Percentiles rank a stretch among this genome's conserved stretches.
Evolutionary conservation across 2,888 invertebrate genomes (phyloP).

Genomic region (Catonia carolina): DNA sequence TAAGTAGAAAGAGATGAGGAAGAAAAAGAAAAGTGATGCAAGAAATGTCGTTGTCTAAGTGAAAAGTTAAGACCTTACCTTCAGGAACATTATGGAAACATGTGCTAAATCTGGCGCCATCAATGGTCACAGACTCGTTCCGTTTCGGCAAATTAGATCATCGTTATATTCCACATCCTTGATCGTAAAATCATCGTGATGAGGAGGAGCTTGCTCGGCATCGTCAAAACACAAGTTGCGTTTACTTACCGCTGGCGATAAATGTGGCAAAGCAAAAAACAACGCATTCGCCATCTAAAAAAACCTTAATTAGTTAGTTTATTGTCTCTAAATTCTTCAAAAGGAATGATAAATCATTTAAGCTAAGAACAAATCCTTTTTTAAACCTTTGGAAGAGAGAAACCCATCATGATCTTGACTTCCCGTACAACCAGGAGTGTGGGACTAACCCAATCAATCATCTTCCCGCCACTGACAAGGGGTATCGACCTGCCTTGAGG

Average conservation of each 20-base stretch:
- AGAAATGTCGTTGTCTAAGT: background rate
- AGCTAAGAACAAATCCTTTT: too few relatives aligned
- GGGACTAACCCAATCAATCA: too few relatives aligned
- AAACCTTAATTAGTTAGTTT: background rate
- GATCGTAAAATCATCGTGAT: conserved; percentile 55
- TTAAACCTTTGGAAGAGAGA: too few relatives aligned
- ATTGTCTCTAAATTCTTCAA: background rate
- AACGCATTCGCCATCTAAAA: conserved; percentile 67
- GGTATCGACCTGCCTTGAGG: too few relatives aligned
- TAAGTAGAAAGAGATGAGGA: too few relatives aligned
- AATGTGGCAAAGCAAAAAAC: conserved; percentile 80
- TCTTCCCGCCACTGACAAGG: too few relatives aligned
- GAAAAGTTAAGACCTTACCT: conserved; percentile 28
- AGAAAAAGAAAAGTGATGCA: too few relatives aligned
- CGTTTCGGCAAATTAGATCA: conserved; percentile 58
- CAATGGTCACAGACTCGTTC: conserved; percentile 82
- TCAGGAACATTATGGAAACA: conserved; percentile 69
- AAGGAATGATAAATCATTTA: too few relatives aligned
- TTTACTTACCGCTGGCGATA: conserved; percentile 72
- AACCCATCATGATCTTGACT: too few relatives aligned
- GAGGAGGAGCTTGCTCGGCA: conserved; percentile 57
- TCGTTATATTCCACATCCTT: conserved; percentile 57
- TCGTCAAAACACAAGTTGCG: conserved; percentile 69
- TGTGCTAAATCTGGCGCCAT: conserved; percentile 72
- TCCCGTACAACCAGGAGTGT: too few relatives aligned